These are phyloP conservation scores for Lerema accius DNA, from an alignment of 1,140 invertebrate genomes.

Conservation along the genomic window DNA sequence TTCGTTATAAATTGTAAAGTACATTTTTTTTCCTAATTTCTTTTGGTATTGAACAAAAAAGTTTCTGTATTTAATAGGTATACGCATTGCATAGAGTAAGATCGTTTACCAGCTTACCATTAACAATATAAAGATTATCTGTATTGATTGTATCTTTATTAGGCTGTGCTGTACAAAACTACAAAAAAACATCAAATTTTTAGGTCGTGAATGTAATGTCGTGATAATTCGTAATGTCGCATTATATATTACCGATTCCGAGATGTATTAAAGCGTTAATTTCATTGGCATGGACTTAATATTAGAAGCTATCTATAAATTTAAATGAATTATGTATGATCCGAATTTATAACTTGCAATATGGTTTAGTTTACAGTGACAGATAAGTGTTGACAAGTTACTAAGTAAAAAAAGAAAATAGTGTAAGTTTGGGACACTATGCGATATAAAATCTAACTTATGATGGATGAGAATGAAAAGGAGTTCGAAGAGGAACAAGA, in stretches of 20 bases:
- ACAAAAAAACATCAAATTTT: conserved; percentile 24
- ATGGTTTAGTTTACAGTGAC: conserved; percentile 35
- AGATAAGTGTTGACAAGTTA: conserved; percentile 26
- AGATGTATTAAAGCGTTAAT: conserved; percentile 19
- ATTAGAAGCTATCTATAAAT: background rate
- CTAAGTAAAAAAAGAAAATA: conserved; percentile 22
- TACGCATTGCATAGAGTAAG: no score
- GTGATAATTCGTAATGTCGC: conserved; percentile 40
- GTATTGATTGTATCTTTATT: no score
- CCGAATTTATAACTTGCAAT: background rate
- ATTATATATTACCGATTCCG: conserved; percentile 37
- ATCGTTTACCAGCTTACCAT: no score
- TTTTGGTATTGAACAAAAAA: no score
- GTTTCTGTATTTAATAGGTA: no score
- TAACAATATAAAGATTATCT: no score
- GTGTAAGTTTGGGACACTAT: conserved; percentile 42
- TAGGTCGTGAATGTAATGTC: conserved; percentile 17
- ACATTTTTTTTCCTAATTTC: no score
- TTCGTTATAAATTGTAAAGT: no score
- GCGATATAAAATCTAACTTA: conserved; percentile 38
- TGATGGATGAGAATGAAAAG: conserved; percentile 78
- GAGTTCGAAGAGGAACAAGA: conserved; percentile 67
- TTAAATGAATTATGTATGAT: background rate
- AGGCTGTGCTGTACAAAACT: background rate
- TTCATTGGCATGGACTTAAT: conserved; percentile 9